A percentile compares a stretch with the other conserved stretches of the same genome.
Conservation (phyloP, 2,113 vertebrate species). For the Forbesichthys papilliferus region DNA sequence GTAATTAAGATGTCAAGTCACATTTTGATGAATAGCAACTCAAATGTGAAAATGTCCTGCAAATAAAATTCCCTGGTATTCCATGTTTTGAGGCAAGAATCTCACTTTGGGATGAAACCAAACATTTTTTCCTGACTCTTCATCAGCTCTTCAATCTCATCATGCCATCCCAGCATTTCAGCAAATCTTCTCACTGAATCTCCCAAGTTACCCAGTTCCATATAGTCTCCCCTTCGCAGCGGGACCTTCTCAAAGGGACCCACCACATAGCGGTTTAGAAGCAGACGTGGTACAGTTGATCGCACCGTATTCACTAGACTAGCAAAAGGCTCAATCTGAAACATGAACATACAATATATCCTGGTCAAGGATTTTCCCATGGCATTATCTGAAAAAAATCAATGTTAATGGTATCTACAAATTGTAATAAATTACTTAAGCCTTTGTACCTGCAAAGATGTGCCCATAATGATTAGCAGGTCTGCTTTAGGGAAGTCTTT, state of each 20-base stretch:
- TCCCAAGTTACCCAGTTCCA: constrained; percentile 75
- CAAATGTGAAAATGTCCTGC: too few species aligned
- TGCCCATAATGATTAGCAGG: constrained; percentile 82
- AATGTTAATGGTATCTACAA: not conserved
- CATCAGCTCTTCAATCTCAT: constrained; percentile 75
- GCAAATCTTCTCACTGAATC: constrained; percentile 69
- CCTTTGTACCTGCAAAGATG: constrained; percentile 73
- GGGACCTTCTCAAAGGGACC: constrained; percentile 73
- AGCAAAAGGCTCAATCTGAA: constrained; percentile 79
- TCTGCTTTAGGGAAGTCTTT: constrained; percentile 80
- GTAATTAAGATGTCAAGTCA: too few species aligned
- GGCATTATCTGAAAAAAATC: not conserved
- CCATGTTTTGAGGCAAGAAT: not conserved
- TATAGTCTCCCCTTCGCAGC: constrained; percentile 66
- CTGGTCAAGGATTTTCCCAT: not conserved
- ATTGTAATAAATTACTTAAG: not conserved
- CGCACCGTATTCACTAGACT: constrained; percentile 79
- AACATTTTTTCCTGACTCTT: constrained; percentile 60
- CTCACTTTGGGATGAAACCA: constrained; percentile 5
- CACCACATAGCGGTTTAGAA: constrained; percentile 75
- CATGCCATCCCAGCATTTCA: constrained; percentile 69
- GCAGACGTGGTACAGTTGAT: constrained; percentile 73
- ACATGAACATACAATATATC: not conserved
- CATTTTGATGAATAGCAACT: too few species aligned
- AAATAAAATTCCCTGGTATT: too few species aligned